Base-by-base conservation (phyloP, 1,140 invertebrate species). In the Philotrypesis tridentata region DNA sequence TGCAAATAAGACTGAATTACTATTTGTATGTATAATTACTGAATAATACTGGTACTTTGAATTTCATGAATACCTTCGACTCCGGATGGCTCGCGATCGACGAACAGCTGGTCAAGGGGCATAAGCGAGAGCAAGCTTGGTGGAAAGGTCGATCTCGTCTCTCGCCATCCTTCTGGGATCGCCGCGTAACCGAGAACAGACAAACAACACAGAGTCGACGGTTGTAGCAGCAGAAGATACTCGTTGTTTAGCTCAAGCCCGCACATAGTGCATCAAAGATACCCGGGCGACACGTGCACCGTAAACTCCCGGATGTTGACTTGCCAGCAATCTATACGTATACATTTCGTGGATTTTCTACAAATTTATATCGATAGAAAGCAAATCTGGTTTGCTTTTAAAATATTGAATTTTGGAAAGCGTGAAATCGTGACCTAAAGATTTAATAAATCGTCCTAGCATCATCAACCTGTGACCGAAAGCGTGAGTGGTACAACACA, bases 111-210 rank as follows among this genome's bases (percentile, higher is more conserved):
- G 91, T 98, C 97, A 94, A 98, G 95, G 94, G 93, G 94, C 89
- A 96, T 96, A 92, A 98, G 95, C 94, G 97, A 98, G 93, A 98
- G 97, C 93, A 99, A 95, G 84, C 97, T 97, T 87, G 94, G 96
- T 74, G 96, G 97, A 93, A 96, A 98, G 89, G 95, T 97, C 93
- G 91, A 93, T 90, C 93, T 95, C 85, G 93, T 94, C 92, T 93
- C 93, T 81, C 94, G 96, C 96, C 96, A 97, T 84, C 95, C 95
- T 94, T 93, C 96, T 96, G 88, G 14, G 21, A 61, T 17, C 25
- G 0, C 25, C n/a, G 21, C 4, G 11, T 2, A 17, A 55, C 72
- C 72, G 60, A 67, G 60, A 81, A 76, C 72, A 70, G 29, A 80
- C 23, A 80, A 43, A 67, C 27, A 68, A 68, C 7, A 37, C 67